Conservation (phyloP, 2,797 vertebrate species). For the Halcyon smyrnensis region DNA sequence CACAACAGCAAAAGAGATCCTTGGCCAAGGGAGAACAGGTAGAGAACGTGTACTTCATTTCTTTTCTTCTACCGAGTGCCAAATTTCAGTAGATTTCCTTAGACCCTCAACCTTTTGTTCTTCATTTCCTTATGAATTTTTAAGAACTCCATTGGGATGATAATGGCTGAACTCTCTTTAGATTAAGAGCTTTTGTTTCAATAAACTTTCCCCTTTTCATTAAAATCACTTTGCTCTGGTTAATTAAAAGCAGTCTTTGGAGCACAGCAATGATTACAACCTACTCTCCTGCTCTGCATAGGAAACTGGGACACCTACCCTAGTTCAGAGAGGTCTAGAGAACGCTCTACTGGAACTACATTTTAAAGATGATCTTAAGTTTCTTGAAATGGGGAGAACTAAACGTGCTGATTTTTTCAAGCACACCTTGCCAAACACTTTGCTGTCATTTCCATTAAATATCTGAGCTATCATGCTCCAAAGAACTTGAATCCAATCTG, state of each 20-base stretch:
- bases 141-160: neutral
- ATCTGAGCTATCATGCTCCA: too few relatives aligned
- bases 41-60: neutral
- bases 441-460: neutral
- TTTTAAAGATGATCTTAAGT: slow-evolving; percentile 2
- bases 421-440: slow-evolving; percentile 25
- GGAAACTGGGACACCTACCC: neutral
- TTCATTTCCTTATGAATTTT: slow-evolving; percentile 10
- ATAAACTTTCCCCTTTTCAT: slow-evolving; percentile 24
- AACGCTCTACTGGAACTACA: slow-evolving; percentile 1
- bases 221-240: slow-evolving; percentile 32
- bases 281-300: neutral
- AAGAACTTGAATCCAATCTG: too few relatives aligned
- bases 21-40: neutral
- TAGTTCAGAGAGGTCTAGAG: neutral
- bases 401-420: neutral
- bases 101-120: neutral
- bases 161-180: neutral
- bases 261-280: slow-evolving; percentile 36
- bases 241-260: slow-evolving; percentile 59
- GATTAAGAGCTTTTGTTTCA: slow-evolving; percentile 47
- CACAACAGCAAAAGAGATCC: neutral
- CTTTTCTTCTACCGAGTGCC: neutral
- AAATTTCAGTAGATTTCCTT: slow-evolving; percentile 6
- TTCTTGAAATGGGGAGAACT: neutral